Base-by-base conservation (phyloP, 2,888 invertebrate genomes). In the Pyrrhosoma nymphula region DNA sequence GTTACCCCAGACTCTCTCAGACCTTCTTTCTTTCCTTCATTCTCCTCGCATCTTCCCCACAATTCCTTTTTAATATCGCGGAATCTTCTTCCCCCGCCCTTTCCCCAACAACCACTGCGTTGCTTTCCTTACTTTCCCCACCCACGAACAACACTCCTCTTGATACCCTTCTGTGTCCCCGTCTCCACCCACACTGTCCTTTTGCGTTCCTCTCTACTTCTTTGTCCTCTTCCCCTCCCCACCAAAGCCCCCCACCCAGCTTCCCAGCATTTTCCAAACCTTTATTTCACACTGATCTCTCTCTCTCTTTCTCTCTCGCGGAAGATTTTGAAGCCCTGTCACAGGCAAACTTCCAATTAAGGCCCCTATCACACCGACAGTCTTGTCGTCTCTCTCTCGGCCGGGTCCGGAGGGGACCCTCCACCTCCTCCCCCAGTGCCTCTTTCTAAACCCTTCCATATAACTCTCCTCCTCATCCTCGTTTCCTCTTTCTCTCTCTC, bases 321-420 rank as follows among this genome's bases (percentile, higher is more conserved):
- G 89, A 89, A 89, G 89, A 89, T 89, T 89, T 89, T 89, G 89
- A 89, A 89, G 89, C 89, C 55, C 89, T 89, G 89, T 89, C 89
- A 47, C 89, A 89, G 89, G 89, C 89, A 89, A 89, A 89, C 89
- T 89, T 89, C 89, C 89, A 89, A 89, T 89, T 89, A 89, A 89
- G 89, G 56, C 89, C 47, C 89, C 89, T 89, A 89, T 89, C 89
- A 89, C 89, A 89, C 89, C n/a, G 88, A 39, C 89, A 56, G 89
- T 56, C 89, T 56, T 89, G 89, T 60, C 60, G 16, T 60, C 60
- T 60, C 60, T 89, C 89, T 89, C 88, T 88, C 35, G 89, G 55
- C 89, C 89, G 47, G 82, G 89, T 12, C 89, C 56, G 18, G 16
- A 18, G n/a, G 1, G 23, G 35, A 8, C 47, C 26, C 69, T 35